These are phyloP conservation scores for Condylostylus longicornis DNA, from an alignment of 1,140 invertebrate species.

Conservation along the genomic window DNA sequence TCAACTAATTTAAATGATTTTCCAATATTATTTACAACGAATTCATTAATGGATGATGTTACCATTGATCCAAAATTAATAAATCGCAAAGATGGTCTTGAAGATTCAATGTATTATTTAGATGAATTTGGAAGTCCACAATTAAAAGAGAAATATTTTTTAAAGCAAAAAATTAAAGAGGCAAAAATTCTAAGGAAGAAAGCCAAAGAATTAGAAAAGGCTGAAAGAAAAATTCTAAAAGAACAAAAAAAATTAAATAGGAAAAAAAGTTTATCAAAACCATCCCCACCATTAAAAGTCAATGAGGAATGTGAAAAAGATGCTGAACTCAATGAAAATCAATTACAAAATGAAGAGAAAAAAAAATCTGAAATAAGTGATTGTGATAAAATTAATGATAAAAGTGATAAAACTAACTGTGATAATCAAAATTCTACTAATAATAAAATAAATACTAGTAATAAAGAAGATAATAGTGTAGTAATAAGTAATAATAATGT, in stretches of 20 bases:
- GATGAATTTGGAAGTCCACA: constrained; percentile 31
- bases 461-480: too few relatives aligned
- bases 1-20: too few relatives aligned
- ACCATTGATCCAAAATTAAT: constrained; percentile 27
- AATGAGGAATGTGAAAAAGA: too few relatives aligned
- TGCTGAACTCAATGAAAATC: too few relatives aligned
- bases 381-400: too few relatives aligned
- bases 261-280: neutral
- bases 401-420: too few relatives aligned
- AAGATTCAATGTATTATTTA: constrained; percentile 30
- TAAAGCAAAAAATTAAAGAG: constrained; percentile 24
- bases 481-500: too few relatives aligned
- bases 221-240: constrained; percentile 24
- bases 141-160: constrained; percentile 25
- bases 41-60: constrained; percentile 26
- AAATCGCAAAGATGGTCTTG: constrained; percentile 29
- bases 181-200: constrained; percentile 19
- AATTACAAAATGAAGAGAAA: too few relatives aligned
- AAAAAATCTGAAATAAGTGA: too few relatives aligned
- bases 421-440: too few relatives aligned
- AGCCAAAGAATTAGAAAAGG: constrained; percentile 14
- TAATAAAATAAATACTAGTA: too few relatives aligned
- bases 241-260: constrained; percentile 4
- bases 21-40: too few relatives aligned
- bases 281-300: constrained; percentile 2